Evolutionary conservation across 2,797 vertebrate species (phyloP).

Genomic region (Columba guinea): DNA sequence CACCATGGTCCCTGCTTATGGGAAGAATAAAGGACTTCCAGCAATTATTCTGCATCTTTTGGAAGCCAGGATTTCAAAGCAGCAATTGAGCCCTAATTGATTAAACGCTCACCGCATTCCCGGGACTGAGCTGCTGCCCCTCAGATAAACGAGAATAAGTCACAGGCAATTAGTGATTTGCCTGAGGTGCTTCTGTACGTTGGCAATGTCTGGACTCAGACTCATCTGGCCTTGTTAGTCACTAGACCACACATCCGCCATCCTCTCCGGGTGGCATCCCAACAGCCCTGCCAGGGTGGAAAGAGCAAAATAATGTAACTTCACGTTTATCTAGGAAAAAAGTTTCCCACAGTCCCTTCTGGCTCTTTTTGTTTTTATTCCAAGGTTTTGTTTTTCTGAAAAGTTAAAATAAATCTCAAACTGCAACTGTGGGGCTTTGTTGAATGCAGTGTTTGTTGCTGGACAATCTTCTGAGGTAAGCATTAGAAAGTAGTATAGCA

Average conservation of each 20-base stretch:
- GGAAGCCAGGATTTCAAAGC: constrained; percentile 37
- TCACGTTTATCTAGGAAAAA: not conserved
- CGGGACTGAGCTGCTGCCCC: not conserved
- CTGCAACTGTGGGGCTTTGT: not conserved
- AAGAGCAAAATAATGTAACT: not conserved
- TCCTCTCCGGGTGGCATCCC: constrained; percentile 2
- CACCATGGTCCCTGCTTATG: not conserved
- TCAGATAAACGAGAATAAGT: constrained; percentile 13
- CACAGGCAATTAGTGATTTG: constrained; percentile 36
- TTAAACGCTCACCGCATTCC: not conserved
- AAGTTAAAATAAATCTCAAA: constrained; percentile 43
- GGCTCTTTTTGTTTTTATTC: constrained; percentile 24
- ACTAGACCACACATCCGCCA: constrained; percentile 26
- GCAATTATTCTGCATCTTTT: not conserved
- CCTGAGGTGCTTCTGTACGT: not conserved
- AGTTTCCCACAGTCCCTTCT: constrained; percentile 41
- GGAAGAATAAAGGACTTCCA: not conserved
- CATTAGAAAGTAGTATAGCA: not conserved
- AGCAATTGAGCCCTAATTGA: constrained; percentile 10
- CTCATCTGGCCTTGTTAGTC: not conserved
- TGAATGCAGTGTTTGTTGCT: not conserved
- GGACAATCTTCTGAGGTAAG: not conserved
- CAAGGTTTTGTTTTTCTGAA: constrained; percentile 32
- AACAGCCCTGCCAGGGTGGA: not conserved
- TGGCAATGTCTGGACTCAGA: not conserved